Evolutionary conservation across 2,797 vertebrate species (phyloP).

Genomic region (Neostethus bicornis): DNA sequence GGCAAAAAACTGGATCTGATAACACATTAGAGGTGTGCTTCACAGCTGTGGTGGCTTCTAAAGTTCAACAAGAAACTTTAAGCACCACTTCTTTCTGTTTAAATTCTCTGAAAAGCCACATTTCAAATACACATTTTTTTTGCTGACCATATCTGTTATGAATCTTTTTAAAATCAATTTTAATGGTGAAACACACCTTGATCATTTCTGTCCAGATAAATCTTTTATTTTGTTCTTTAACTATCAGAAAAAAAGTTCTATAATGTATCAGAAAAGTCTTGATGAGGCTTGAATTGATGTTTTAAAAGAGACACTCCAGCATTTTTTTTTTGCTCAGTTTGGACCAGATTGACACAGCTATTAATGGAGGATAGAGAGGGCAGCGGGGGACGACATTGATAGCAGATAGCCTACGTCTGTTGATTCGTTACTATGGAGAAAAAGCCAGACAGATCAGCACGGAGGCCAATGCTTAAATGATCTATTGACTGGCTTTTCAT

Average conservation of each 20-base stretch:
- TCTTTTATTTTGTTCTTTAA: not conserved
- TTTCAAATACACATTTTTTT: slow-evolving; percentile 50
- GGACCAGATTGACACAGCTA: too few relatives aligned
- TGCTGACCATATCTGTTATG: slow-evolving; percentile 33
- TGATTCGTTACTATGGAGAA: not conserved
- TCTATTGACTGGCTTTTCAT: not conserved
- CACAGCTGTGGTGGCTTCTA: slow-evolving; percentile 42
- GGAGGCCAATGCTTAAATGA: not conserved
- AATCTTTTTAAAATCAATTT: slow-evolving; percentile 27
- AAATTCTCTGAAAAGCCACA: slow-evolving; percentile 35
- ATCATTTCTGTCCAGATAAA: slow-evolving; percentile 12
- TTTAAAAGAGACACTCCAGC: slow-evolving; percentile 12
- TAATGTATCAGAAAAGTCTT: slow-evolving; percentile 7
- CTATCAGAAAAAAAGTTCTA: slow-evolving; percentile 6
- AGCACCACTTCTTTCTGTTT: slow-evolving; percentile 28
- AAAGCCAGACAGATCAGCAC: not conserved
- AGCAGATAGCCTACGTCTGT: not conserved
- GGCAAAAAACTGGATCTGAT: slow-evolving; percentile 49
- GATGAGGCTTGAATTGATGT: slow-evolving; percentile 1
- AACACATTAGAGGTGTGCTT: slow-evolving; percentile 41
- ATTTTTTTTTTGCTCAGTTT: not conserved
- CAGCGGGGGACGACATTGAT: not conserved
- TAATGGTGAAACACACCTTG: slow-evolving; percentile 41
- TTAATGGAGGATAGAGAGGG: too few relatives aligned
- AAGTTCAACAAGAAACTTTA: slow-evolving; percentile 48